These are phyloP conservation scores for Abscondita cerata DNA, from an alignment of 2,888 invertebrate species.

Conservation along the genomic window DNA sequence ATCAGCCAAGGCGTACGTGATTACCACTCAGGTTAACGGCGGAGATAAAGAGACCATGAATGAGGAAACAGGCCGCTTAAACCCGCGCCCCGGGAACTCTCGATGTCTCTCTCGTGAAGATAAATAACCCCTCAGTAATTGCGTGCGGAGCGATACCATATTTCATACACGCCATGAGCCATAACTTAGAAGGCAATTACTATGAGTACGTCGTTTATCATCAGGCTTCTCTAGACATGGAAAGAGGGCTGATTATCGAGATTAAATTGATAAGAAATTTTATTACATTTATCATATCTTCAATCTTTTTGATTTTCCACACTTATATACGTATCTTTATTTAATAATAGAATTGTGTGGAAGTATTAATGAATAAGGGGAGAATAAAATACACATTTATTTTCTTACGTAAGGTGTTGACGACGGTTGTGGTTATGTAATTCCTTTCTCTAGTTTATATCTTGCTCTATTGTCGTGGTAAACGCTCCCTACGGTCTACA, in stretches of 20 bases:
- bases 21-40: conserved; percentile 37
- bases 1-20: conserved; percentile 42
- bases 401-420: conserved; percentile 53
- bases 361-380: not conserved
- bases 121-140: conserved; percentile 65
- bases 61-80: conserved; percentile 51
- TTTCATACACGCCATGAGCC: conserved; percentile 65
- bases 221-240: conserved; percentile 53
- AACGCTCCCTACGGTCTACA: conserved; percentile 55
- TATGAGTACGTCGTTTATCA: conserved; percentile 67
- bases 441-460: conserved; percentile 53
- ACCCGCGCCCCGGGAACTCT: conserved; percentile 44
- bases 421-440: conserved; percentile 51
- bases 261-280: conserved; percentile 56
- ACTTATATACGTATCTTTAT: conserved; percentile 19
- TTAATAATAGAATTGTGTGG: conserved; percentile 7
- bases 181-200: conserved; percentile 68
- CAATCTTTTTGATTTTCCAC: conserved; percentile 39
- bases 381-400: conserved; percentile 37
- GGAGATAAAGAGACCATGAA: conserved; percentile 54
- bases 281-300: conserved; percentile 45
- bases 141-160: conserved; percentile 66
- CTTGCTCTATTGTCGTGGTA: conserved; percentile 54
- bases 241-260: conserved; percentile 54
- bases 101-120: conserved; percentile 54